A percentile compares a stretch with the other conserved stretches of the same genome.
Evolutionary conservation across 2,113 vertebrate species (phyloP).

Genomic region (Centropus bengalensis): DNA sequence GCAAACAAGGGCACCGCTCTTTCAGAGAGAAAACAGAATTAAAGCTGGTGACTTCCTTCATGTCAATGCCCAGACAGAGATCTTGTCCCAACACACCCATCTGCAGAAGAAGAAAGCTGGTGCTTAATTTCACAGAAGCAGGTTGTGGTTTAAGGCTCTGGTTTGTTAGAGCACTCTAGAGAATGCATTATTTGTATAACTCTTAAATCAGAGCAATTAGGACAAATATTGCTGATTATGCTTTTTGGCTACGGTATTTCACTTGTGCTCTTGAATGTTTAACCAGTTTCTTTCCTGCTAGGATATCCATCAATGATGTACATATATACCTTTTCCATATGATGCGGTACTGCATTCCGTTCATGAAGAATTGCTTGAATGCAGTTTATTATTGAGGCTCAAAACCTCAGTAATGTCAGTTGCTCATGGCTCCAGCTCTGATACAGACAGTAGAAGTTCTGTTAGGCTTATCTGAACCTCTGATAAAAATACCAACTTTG

Average conservation of each 20-base stretch:
- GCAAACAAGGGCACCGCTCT: slow-evolving; percentile 41
- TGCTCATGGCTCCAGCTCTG: not conserved
- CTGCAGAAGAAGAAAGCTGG: not conserved
- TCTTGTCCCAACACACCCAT: not conserved
- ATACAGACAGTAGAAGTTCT: not conserved
- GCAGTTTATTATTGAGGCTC: not conserved
- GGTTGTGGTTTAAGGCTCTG: not conserved
- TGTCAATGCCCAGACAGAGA: not conserved
- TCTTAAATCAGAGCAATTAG: not conserved
- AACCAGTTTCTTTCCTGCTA: not conserved
- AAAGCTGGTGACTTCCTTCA: slow-evolving; percentile 17
- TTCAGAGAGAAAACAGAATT: slow-evolving; percentile 32
- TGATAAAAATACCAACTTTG: not conserved
- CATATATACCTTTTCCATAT: not conserved
- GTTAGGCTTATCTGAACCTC: not conserved
- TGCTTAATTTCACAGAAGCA: slow-evolving; percentile 16
- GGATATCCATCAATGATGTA: not conserved
- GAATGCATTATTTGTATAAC: not conserved
- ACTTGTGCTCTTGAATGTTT: not conserved
- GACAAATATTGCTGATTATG: not conserved
- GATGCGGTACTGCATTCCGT: not conserved
- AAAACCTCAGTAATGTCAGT: not conserved
- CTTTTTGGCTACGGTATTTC: not conserved
- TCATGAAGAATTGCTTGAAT: not conserved
- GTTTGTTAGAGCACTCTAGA: not conserved